phyloP scores from a whole-genome alignment of 2,113 vertebrate species.

The Podarcis cretensis region DNA sequence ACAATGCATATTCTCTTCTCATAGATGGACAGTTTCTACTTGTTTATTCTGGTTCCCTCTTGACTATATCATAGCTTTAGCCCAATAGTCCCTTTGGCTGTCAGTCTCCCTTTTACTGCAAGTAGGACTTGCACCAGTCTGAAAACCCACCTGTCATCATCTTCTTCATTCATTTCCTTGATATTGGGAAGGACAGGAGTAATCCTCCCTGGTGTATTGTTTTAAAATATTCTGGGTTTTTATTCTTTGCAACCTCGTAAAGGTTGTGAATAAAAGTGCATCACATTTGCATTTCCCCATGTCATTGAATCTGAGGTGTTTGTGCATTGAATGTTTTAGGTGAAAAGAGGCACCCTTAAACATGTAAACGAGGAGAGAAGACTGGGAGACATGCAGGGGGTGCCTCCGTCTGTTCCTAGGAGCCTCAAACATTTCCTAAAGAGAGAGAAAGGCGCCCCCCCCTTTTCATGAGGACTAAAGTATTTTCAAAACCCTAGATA shows the following conservation, averaged over 20 bases:
- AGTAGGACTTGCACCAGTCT: too few species aligned
- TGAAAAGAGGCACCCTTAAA: neutral
- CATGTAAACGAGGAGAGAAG: neutral
- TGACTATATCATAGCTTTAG: neutral
- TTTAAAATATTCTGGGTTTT: neutral
- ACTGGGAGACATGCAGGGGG: neutral
- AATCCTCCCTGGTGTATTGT: neutral
- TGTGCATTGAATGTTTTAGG: neutral
- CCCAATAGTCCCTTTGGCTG: neutral
- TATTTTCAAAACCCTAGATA: too few species aligned
- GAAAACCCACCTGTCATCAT: neutral
- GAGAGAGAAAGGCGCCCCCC: too few species aligned
- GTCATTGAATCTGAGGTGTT: neutral
- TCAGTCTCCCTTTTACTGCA: neutral
- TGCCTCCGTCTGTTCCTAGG: too few species aligned
- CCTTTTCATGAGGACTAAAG: too few species aligned
- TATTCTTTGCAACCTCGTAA: neutral
- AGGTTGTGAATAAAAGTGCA: neutral
- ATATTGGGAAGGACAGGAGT: neutral
- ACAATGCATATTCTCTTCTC: neutral
- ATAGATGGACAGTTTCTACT: neutral
- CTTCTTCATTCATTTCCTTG: neutral
- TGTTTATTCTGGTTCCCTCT: neutral
- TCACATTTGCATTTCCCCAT: too few species aligned
- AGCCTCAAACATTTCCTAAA: too few species aligned